Percentiles rank a stretch among this genome's conserved stretches.
Evolutionary conservation across 2,113 vertebrate genomes (phyloP).

Genomic region (Alligator sinensis): DNA sequence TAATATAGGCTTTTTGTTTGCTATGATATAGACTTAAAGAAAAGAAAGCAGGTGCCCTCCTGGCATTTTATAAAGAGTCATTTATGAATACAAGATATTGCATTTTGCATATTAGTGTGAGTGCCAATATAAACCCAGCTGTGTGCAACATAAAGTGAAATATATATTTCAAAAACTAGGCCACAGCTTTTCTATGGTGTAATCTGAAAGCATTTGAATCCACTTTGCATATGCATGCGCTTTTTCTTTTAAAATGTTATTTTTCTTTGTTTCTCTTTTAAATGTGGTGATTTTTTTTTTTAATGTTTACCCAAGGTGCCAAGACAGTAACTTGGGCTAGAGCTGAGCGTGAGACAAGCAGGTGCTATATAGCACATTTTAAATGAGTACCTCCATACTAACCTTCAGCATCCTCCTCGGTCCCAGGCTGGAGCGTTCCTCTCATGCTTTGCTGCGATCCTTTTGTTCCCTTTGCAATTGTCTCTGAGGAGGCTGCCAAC

Average conservation of each 20-base stretch:
- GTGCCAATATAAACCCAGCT: constrained; percentile 84
- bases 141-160: constrained; percentile 82
- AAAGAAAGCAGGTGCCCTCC: constrained; percentile 88
- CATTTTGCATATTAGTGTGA: constrained; percentile 81
- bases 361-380: neutral
- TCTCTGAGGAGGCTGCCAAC: neutral
- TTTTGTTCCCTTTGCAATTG: neutral
- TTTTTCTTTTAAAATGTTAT: constrained; percentile 64
- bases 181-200: constrained; percentile 75
- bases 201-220: constrained; percentile 75
- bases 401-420: neutral
- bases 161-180: constrained; percentile 77
- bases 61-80: constrained; percentile 86
- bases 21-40: constrained; percentile 85
- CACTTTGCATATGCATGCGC: constrained; percentile 72
- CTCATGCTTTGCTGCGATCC: neutral
- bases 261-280: constrained; percentile 28
- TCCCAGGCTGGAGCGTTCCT: neutral
- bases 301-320: constrained; percentile 53
- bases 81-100: constrained; percentile 86
- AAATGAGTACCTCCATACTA: neutral
- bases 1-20: constrained; percentile 85
- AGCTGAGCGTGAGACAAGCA: constrained; percentile 20
- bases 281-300: constrained; percentile 1
- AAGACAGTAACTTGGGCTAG: constrained; percentile 9